These are phyloP conservation scores for Helicoverpa zea DNA, from an alignment of 1,140 invertebrate species.

Conservation along the genomic window DNA sequence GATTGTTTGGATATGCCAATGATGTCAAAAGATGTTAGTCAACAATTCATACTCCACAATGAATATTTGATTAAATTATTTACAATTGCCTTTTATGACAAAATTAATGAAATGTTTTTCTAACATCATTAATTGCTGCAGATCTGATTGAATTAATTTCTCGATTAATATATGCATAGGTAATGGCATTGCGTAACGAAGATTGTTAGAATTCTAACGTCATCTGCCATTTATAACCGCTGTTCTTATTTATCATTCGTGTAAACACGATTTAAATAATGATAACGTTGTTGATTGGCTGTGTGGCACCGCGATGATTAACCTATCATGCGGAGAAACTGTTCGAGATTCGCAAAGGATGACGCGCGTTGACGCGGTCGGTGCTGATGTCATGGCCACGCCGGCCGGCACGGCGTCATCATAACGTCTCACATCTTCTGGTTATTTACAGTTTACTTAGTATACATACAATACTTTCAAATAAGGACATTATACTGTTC, in stretches of 20 bases:
- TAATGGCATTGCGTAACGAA: constrained; percentile 38
- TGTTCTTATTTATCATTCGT: constrained; percentile 55
- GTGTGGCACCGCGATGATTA: constrained; percentile 72
- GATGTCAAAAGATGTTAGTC: constrained; percentile 45
- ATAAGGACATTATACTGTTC: too few species aligned
- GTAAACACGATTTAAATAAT: constrained; percentile 60
- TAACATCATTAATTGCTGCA: background rate
- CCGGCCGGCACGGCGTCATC: constrained; percentile 66
- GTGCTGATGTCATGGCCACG: constrained; percentile 78
- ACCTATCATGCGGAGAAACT: constrained; percentile 67
- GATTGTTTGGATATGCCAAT: constrained; percentile 45
- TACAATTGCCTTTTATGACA: background rate
- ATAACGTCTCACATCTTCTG: constrained; percentile 42
- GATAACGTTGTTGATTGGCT: constrained; percentile 73
- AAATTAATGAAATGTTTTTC: constrained; percentile 1
- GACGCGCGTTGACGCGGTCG: constrained; percentile 76
- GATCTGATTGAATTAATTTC: background rate
- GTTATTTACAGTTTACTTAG: constrained; percentile 16
- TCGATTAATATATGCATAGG: background rate
- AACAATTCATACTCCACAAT: constrained; percentile 34
- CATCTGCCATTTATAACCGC: constrained; percentile 56
- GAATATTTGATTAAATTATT: constrained; percentile 25
- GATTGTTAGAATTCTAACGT: constrained; percentile 45
- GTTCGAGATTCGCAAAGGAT: constrained; percentile 69
- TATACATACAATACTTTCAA: too few species aligned